Base-by-base conservation (phyloP, 2,113 vertebrate genomes). In the Hydropotes inermis region DNA sequence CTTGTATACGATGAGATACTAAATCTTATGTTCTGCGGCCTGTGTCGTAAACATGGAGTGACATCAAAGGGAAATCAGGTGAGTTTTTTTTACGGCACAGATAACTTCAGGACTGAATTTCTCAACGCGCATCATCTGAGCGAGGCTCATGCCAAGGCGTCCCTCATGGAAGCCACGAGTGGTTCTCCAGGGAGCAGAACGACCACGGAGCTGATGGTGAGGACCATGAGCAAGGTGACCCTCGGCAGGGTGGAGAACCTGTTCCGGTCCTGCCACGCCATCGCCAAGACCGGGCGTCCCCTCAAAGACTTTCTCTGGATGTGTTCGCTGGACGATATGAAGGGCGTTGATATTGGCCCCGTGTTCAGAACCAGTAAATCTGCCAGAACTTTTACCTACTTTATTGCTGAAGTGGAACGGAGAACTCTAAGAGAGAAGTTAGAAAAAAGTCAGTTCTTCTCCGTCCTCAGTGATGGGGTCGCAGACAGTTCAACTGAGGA, bases 11-110 rank as follows among this genome's bases (percentile, higher is more conserved):
- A 99, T 76, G 97, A 98, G 61, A 83, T 98, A 64, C 98, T 88
- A 39, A 97, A 98, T 89, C 97, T 98, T 52, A 99, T 98, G 98
- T 99, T 99, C 98, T 99, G 99, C 36, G 96, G 60, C 87, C 95
- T 97, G 7, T 98, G 99, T 97, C 96, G 27, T 60, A 99, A 99
- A 47, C 98, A 99, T 28, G 98, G 98, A 6, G 97, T 98, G 67
- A 98, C 98, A 82, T 97, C 98, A 1, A 98, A 95, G 33, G 98
- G 98, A 85, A 97, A 95, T 19, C 94, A 85, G 91, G 86, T 98
- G 86, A 99, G 98, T 89, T 98, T 99, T 97, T 98, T 96, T 95
- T 98, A 97, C 3, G 98, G 98, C 61, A 98, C 98, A 7, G 98
- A 99, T 97, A 98, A 98, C 78, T 99, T 99, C 60, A 96, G 92